Conservation (phyloP, 2,797 vertebrate genomes). For the Cossypha caffra region DNA sequence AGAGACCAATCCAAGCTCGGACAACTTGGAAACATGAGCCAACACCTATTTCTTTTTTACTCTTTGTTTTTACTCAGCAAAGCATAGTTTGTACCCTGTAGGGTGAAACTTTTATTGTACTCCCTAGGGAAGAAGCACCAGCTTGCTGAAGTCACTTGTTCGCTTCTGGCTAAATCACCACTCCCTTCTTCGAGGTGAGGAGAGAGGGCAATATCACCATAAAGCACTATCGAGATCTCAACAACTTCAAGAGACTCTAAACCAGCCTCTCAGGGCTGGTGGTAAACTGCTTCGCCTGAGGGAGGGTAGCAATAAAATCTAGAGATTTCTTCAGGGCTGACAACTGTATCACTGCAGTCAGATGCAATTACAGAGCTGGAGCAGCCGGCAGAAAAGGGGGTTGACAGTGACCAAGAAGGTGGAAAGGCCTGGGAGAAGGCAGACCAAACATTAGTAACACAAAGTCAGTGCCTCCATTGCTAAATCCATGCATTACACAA, state of each 20-base stretch:
- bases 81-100: background rate
- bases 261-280: conserved; percentile 21
- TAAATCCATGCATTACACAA: conserved; percentile 34
- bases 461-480: conserved; percentile 40
- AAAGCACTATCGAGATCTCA: conserved; percentile 19
- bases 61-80: background rate
- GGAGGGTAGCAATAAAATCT: background rate
- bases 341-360: conserved; percentile 24
- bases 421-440: conserved; percentile 31
- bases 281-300: conserved; percentile 8
- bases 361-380: conserved; percentile 17
- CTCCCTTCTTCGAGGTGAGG: conserved; percentile 25
- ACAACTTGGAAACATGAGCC: background rate
- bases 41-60: background rate
- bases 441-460: conserved; percentile 35
- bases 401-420: conserved; percentile 33
- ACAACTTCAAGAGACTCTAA: conserved; percentile 18
- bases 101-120: background rate
- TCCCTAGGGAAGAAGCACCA: conserved; percentile 7
- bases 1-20: background rate
- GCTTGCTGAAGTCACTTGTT: background rate
- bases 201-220: conserved; percentile 10
- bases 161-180: background rate
- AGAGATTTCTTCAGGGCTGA: conserved; percentile 8
- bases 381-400: background rate